These are phyloP conservation scores for Acanthurus lineatus DNA, from an alignment of 2,797 vertebrate genomes.

Conservation along the genomic window DNA sequence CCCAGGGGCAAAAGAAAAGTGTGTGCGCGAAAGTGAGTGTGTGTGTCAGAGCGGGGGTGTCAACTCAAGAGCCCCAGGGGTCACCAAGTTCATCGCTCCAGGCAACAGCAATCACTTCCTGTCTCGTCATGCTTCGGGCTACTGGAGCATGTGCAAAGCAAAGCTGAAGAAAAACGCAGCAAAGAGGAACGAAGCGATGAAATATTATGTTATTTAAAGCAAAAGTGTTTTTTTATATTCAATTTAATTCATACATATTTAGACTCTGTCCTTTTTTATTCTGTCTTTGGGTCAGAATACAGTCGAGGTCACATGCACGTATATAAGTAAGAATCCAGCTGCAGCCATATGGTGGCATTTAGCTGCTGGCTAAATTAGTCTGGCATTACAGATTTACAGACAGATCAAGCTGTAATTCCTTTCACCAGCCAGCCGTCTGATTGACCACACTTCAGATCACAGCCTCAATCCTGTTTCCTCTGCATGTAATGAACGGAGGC, in stretches of 20 bases:
- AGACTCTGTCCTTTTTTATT: slow-evolving; percentile 12
- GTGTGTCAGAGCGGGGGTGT: slow-evolving; percentile 64
- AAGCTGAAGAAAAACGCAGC: slow-evolving; percentile 17
- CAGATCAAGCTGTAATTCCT: slow-evolving; percentile 79
- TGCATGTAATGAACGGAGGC: slow-evolving; percentile 79
- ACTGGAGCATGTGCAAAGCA: slow-evolving; percentile 27
- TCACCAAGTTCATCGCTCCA: slow-evolving; percentile 76
- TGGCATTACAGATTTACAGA: slow-evolving; percentile 80
- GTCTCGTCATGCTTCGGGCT: slow-evolving; percentile 70
- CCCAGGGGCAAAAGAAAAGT: slow-evolving; percentile 72
- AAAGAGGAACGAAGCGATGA: slow-evolving; percentile 17
- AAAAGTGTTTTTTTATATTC: neutral
- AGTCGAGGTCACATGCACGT: neutral
- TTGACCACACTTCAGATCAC: slow-evolving; percentile 79
- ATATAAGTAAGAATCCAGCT: slow-evolving; percentile 36
- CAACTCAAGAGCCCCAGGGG: slow-evolving; percentile 74
- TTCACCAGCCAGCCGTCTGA: slow-evolving; percentile 73
- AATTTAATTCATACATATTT: neutral
- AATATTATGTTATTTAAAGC: slow-evolving; percentile 24
- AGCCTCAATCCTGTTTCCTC: slow-evolving; percentile 76
- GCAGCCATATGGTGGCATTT: slow-evolving; percentile 81
- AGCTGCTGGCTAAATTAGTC: slow-evolving; percentile 81
- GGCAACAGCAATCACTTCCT: slow-evolving; percentile 81
- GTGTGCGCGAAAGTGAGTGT: slow-evolving; percentile 39
- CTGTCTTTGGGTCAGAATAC: neutral